phyloP scores from a whole-genome alignment of 2,797 vertebrate species.

The Rhincodon typus region DNA sequence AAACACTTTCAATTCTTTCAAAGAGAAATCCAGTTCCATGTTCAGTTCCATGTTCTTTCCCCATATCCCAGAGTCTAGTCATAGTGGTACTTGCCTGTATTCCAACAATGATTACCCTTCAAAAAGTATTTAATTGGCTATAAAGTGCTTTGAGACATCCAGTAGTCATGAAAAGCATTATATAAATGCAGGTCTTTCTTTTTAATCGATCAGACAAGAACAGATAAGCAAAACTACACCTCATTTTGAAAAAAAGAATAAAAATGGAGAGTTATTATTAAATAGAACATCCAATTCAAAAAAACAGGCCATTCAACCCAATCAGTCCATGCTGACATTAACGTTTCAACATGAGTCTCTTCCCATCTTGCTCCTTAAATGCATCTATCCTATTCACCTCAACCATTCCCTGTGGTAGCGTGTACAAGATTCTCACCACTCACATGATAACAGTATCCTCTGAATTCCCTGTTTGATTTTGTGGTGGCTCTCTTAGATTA shows the following conservation, averaged over 20 bases:
- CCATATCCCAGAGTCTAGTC: neutral
- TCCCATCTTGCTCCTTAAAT: neutral
- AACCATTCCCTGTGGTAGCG: neutral
- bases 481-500: neutral
- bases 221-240: no score
- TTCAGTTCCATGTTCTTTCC: no score
- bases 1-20: no score
- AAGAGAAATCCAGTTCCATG: no score
- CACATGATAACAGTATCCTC: neutral
- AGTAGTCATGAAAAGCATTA: no score
- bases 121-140: no score
- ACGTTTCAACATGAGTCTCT: neutral
- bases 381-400: neutral
- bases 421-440: neutral
- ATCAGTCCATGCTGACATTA: neutral
- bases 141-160: no score
- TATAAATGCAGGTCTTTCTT: no score
- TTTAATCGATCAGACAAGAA: no score
- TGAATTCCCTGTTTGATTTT: neutral
- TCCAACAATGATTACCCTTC: no score
- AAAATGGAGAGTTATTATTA: neutral
- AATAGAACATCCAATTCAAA: neutral
- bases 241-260: neutral
- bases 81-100: no score
- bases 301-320: neutral